These are phyloP conservation scores for Lysandra bellargus DNA, from an alignment of 2,888 invertebrate species.

Conservation along the genomic window DNA sequence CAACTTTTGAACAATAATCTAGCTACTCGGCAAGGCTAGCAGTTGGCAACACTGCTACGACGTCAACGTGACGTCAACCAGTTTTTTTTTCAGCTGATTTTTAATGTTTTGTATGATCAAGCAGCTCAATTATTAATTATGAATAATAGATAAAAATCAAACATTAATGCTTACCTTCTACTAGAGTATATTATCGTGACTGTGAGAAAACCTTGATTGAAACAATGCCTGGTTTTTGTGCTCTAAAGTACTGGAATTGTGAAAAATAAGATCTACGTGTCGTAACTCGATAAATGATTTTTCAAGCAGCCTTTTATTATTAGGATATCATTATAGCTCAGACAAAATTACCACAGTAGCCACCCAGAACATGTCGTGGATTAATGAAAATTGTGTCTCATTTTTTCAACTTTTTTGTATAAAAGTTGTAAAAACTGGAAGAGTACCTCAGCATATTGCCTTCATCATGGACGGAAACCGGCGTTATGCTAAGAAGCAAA, in stretches of 20 bases:
- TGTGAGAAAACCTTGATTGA: slow-evolving; percentile 4
- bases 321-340: background rate
- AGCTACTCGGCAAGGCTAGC: no score
- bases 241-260: background rate
- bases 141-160: no score
- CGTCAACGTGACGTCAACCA: no score
- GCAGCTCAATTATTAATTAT: no score
- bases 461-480: slow-evolving; percentile 99
- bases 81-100: no score
- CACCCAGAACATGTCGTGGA: slow-evolving; percentile 20
- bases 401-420: slow-evolving; percentile 73
- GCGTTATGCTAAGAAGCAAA: slow-evolving; percentile 91
- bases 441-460: slow-evolving; percentile 94
- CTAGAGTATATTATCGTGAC: background rate
- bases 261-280: background rate
- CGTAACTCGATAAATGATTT: background rate
- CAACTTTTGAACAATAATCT: no score
- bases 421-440: slow-evolving; percentile 74
- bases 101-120: no score
- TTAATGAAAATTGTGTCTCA: slow-evolving; percentile 33
- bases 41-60: no score
- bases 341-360: background rate
- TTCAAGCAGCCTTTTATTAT: background rate
- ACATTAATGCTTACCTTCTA: background rate
- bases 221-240: background rate